Evolutionary conservation across 2,888 invertebrate species (phyloP).

Genomic region (Carabus problematicus): DNA sequence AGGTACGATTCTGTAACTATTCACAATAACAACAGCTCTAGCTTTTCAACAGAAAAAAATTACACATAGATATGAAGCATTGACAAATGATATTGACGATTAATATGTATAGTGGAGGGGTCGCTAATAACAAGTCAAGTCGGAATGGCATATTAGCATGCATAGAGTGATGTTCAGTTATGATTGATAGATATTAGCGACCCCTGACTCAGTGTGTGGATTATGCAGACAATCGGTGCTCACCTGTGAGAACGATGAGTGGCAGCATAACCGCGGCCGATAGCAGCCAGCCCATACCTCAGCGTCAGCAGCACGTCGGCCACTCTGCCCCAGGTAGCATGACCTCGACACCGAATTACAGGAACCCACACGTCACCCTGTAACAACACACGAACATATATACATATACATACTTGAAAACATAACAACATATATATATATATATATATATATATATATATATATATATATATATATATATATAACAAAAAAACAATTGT

Average conservation of each 20-base stretch:
- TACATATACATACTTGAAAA: neutral
- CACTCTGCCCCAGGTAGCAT: conserved; percentile 38
- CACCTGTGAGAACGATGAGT: conserved; percentile 59
- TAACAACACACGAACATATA: no score
- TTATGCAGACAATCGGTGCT: conserved; percentile 37
- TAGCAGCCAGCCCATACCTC: conserved; percentile 62
- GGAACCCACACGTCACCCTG: neutral
- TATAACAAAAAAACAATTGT: neutral
- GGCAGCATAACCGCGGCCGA: conserved; percentile 59
- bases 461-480: neutral
- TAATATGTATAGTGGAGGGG: no score
- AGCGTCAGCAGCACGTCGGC: conserved; percentile 56
- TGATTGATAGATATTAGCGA: neutral
- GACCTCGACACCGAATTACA: conserved; percentile 12
- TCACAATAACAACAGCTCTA: conserved; percentile 18
- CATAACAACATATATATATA: conserved; percentile 10
- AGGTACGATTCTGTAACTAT: conserved; percentile 20
- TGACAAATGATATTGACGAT: no score
- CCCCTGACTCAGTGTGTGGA: conserved; percentile 12
- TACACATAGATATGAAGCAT: neutral
- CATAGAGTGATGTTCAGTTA: no score
- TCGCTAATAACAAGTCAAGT: neutral
- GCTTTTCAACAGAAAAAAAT: conserved; percentile 18
- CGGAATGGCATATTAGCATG: neutral
- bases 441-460: no score